Base-by-base conservation (phyloP, 2,113 vertebrate genomes). In the Cervus canadensis region DNA sequence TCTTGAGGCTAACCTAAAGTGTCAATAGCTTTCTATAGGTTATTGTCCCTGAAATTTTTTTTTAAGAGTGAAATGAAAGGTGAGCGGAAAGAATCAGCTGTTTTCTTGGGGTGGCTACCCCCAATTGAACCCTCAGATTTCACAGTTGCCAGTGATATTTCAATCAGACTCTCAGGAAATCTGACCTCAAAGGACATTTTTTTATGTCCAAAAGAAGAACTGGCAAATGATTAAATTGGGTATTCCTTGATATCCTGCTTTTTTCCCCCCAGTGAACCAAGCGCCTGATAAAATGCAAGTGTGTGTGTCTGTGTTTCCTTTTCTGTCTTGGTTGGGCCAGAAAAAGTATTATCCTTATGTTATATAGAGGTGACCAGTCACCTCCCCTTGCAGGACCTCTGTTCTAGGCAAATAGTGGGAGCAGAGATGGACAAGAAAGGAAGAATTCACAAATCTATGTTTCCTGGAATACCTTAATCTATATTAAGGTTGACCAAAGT, bases 101-200 rank as follows among this genome's bases (percentile, higher is more conserved):
- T 98, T 98, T 97, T 97, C 12, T 93, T 98, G 98, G 98, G 57
- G 96, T 96, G 86, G 93, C 30, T 97, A 88, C 91, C 98, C 98
- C 85, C 79, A 79, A 48, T 90, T 98, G 96, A 98, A 97, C 67
- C 97, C 98, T 89, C 60, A 92, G 92, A 97, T 97, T 98, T 98
- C 87, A 90, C 36, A 89, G 95, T 26, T 60, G 86, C 87, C 86
- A 96, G 50, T 30, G 56, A 98, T 85, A 96, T 91, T 88, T 93
- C 85, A 81, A 97, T 92, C 79, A 98, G 15, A 52, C 43, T 95
- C 79, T 95, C 82, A 85, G 64, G 94, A 93, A 98, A 97, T 88
- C 85, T 10, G 85, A 97, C 2, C 59, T 98, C 98, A 98, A 96
- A 96, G 2, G 79, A 84, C 26, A 78, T 97, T 71, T 98, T 97